A percentile compares a stretch with the other conserved stretches of the same genome.
These are phyloP conservation scores for Mergus octosetaceus DNA, from an alignment of 2,797 vertebrate species.

Conservation along the genomic window DNA sequence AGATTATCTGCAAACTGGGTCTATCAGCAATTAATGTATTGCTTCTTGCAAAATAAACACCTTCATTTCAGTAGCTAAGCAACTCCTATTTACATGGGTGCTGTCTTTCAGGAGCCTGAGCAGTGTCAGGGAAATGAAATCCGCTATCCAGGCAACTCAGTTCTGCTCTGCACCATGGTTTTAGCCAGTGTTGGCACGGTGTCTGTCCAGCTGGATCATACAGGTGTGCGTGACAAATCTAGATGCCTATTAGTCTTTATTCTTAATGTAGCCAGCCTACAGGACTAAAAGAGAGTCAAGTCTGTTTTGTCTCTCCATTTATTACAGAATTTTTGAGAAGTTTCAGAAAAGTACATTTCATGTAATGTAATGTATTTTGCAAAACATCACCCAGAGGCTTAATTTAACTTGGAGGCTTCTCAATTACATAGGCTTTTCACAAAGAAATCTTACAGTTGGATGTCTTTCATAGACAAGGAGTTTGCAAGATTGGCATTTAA, in stretches of 20 bases:
- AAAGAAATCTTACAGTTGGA: neutral
- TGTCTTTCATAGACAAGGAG: neutral
- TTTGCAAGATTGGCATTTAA: neutral
- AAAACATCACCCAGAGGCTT: neutral
- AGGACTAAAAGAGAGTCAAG: fast-evolving
- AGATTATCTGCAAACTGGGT: neutral
- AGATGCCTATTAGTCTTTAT: neutral
- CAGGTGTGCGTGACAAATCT: neutral
- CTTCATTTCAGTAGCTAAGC: neutral
- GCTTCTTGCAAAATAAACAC: neutral
- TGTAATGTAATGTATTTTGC: neutral
- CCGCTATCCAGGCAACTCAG: fast-evolving
- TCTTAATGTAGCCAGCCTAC: neutral
- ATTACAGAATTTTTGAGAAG: neutral
- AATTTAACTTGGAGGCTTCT: neutral
- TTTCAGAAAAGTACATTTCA: neutral
- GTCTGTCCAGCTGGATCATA: neutral
- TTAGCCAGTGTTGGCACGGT: neutral
- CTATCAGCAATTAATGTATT: neutral
- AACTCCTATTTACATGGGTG: neutral
- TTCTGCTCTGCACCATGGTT: neutral
- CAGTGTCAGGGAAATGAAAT: neutral
- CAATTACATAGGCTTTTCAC: neutral
- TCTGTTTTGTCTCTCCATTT: neutral
- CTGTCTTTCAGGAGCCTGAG: neutral